These are phyloP conservation scores for Galagoides demidoff DNA, from an alignment of 2,797 vertebrate genomes.

Conservation along the genomic window DNA sequence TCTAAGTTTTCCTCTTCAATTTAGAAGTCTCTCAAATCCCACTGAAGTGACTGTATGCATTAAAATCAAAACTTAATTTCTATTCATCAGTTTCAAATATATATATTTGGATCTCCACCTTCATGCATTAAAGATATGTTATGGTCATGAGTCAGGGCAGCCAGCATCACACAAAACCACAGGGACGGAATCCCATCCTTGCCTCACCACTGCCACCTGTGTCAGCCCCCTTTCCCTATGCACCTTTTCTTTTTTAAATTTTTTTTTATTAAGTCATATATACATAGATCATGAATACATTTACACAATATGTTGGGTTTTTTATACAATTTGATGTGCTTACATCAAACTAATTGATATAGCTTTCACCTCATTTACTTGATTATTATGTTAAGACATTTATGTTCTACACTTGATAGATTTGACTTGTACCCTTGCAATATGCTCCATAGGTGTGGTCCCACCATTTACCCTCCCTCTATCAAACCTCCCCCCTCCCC, in stretches of 20 bases:
- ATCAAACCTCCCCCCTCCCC: too few species aligned
- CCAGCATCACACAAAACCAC: background rate
- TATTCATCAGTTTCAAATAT: background rate
- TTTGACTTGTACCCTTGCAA: too few species aligned
- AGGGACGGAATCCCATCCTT: background rate
- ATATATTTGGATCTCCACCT: background rate
- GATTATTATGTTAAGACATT: too few species aligned
- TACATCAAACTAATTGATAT: too few species aligned
- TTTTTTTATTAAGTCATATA: too few species aligned
- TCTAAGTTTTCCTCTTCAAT: background rate
- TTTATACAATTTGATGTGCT: too few species aligned
- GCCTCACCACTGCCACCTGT: background rate
- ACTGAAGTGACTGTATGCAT: background rate
- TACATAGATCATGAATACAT: too few species aligned
- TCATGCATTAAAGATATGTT: background rate
- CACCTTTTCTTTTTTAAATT: background rate
- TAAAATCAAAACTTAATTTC: constrained; percentile 13
- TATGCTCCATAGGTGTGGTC: too few species aligned
- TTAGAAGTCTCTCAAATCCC: background rate
- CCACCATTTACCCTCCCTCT: too few species aligned
- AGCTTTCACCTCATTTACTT: too few species aligned
- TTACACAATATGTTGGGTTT: too few species aligned
- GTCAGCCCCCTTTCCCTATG: background rate
- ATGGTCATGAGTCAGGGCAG: background rate
- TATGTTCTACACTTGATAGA: too few species aligned